A percentile compares a stretch with the other conserved stretches of the same genome.
Conservation (phyloP, 1,140 invertebrate genomes). For the Planococcus citri region DNA sequence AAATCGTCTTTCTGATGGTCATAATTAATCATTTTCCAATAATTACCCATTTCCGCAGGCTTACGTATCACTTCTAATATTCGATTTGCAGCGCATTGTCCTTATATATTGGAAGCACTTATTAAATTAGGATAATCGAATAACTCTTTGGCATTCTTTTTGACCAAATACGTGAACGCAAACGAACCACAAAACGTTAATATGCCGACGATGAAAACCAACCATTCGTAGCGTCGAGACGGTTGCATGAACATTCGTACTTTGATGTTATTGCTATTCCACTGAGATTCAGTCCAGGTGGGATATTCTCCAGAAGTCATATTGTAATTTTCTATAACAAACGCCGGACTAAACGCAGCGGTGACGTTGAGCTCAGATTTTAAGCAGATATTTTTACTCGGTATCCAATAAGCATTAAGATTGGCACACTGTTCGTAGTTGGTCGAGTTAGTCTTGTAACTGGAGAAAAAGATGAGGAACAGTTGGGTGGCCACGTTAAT, state of each 20-base stretch:
- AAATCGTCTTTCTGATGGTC: too few species aligned
- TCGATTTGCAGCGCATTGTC: background rate
- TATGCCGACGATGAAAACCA: slow-evolving; percentile 50
- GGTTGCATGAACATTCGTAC: slow-evolving; percentile 73
- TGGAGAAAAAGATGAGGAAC: slow-evolving; percentile 18
- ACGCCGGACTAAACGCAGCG: slow-evolving; percentile 64
- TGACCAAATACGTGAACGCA: background rate
- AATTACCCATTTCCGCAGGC: too few species aligned
- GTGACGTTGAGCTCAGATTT: slow-evolving; percentile 59
- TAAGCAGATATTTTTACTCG: slow-evolving; percentile 48
- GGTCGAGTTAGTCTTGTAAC: slow-evolving; percentile 15
- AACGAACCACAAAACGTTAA: slow-evolving; percentile 50
- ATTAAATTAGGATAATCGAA: background rate
- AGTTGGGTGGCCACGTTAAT: background rate
- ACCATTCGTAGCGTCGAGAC: slow-evolving; percentile 48
- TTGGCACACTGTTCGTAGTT: slow-evolving; percentile 15
- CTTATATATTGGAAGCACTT: background rate
- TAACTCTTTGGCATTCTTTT: background rate
- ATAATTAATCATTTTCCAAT: too few species aligned
- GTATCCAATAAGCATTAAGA: slow-evolving; percentile 17
- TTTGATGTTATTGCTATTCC: slow-evolving; percentile 55
- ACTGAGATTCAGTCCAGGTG: slow-evolving; percentile 85
- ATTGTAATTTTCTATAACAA: slow-evolving; percentile 61
- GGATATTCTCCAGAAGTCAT: slow-evolving; percentile 66
- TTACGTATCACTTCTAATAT: background rate